A percentile compares a stretch with the other conserved stretches of the same genome.
phyloP scores from a whole-genome alignment of 2,797 vertebrate species.

The Eupleurogrammus muticus region DNA sequence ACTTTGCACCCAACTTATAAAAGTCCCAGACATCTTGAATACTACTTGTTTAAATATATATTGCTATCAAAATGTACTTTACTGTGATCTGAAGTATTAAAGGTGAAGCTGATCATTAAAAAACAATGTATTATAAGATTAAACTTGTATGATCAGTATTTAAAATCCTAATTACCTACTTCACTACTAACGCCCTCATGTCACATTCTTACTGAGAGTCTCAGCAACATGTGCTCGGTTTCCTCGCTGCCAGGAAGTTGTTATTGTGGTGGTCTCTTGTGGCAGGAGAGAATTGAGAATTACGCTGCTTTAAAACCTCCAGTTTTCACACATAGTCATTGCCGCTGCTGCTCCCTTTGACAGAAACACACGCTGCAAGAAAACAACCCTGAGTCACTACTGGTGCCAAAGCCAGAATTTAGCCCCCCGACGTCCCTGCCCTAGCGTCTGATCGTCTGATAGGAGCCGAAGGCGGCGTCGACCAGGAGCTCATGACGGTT shows the following conservation, averaged over 20 bases:
- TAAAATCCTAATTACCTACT: too few species aligned
- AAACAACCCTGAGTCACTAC: conserved; percentile 15
- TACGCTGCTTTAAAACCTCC: background rate
- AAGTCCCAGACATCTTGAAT: background rate
- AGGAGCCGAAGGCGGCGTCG: conserved; percentile 37
- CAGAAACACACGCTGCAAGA: background rate
- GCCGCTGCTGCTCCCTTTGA: conserved; percentile 1
- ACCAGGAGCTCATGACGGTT: conserved; percentile 31
- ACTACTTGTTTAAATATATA: background rate
- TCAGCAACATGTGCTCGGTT: background rate
- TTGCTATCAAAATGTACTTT: background rate
- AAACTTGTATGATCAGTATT: too few species aligned
- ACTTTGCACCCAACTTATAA: too few species aligned
- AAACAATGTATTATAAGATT: too few species aligned
- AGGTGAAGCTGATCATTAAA: too few species aligned
- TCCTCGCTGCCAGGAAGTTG: conserved; percentile 13
- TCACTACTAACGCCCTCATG: too few species aligned
- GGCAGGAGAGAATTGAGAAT: background rate
- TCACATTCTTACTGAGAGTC: conserved; percentile 26
- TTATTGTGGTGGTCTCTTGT: conserved; percentile 44
- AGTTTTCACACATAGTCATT: conserved; percentile 24
- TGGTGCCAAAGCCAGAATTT: conserved; percentile 14
- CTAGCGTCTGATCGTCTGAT: too few species aligned
- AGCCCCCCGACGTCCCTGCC: conserved; percentile 7
- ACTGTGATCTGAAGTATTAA: too few species aligned